Percentiles rank a stretch among this genome's conserved stretches.
These are phyloP conservation scores for Phyllotis vaccarum DNA, from an alignment of 2,797 vertebrate species.

Conservation along the genomic window DNA sequence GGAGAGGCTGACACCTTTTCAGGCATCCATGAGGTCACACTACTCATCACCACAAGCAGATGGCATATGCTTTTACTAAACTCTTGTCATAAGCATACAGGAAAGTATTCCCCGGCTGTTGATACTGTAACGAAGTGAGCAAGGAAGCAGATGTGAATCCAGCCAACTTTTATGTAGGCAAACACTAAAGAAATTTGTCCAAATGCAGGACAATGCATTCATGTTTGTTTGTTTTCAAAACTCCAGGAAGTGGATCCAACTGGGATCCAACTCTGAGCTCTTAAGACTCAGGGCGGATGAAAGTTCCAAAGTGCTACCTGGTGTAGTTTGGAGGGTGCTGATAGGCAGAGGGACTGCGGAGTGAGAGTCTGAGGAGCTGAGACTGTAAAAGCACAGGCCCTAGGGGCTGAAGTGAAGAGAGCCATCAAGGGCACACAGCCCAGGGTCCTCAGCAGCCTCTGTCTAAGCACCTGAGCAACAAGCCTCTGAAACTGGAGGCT, in stretches of 20 bases:
- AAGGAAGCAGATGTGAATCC: not conserved
- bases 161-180: constrained; percentile 5
- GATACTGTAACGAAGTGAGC: not conserved
- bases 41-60: not conserved
- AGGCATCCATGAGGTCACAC: not conserved
- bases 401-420: not conserved
- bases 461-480: not conserved
- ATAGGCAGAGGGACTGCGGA: not conserved
- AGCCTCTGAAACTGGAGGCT: not conserved
- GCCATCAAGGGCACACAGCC: not conserved
- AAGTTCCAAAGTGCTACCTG: not conserved
- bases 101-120: not conserved
- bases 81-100: not conserved
- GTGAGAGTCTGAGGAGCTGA: not conserved
- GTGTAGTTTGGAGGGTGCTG: too few relatives aligned
- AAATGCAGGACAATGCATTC: constrained; percentile 7
- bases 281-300: too few relatives aligned
- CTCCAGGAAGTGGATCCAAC: not conserved
- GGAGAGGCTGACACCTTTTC: not conserved
- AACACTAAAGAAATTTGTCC: constrained; percentile 51
- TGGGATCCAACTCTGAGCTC: not conserved
- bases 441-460: not conserved
- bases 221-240: constrained; percentile 4
- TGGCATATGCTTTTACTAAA: not conserved
- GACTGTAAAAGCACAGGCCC: not conserved